phyloP scores from a whole-genome alignment of 2,888 invertebrate species.

The Tachystola acroxantha region DNA sequence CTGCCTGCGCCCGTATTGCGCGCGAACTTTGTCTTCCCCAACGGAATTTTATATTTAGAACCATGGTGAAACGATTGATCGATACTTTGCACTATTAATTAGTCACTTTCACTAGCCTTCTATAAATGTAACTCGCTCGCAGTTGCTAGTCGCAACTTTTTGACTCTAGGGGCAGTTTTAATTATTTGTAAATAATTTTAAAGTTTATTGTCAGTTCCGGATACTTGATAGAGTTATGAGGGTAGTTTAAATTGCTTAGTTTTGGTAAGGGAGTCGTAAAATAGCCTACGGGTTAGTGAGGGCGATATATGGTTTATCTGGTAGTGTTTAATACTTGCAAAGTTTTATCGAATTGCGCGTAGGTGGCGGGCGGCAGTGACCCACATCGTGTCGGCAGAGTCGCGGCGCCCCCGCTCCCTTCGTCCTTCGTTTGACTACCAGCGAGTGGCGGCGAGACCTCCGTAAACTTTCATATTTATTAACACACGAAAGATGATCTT shows the following conservation, averaged over 20 bases:
- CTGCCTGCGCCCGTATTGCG: conserved; percentile 71
- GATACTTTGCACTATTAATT: conserved; percentile 75
- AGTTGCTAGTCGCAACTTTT: too few relatives aligned
- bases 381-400: conserved; percentile 42
- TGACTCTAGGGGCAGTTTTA: too few relatives aligned
- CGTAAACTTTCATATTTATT: conserved; percentile 25
- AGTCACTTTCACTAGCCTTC: conserved; percentile 54
- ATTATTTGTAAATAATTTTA: too few relatives aligned
- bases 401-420: conserved; percentile 50
- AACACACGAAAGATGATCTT: too few relatives aligned
- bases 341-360: conserved; percentile 73
- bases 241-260: too few relatives aligned
- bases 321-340: conserved; percentile 31
- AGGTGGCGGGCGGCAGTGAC: conserved; percentile 71
- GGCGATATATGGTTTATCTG: background rate
- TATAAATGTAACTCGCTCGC: conserved; percentile 9
- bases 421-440: conserved; percentile 38
- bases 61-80: conserved; percentile 76
- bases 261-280: too few relatives aligned
- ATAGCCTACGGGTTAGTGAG: too few relatives aligned
- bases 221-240: too few relatives aligned
- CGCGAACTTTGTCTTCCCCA: conserved; percentile 76
- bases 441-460: conserved; percentile 23
- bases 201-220: too few relatives aligned
- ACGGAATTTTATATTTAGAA: conserved; percentile 77